Evolutionary conservation across 1,140 invertebrate genomes (phyloP), one percentile per base, ranked within the genome.

Genomic region (Episyrphus balteatus): DNA sequence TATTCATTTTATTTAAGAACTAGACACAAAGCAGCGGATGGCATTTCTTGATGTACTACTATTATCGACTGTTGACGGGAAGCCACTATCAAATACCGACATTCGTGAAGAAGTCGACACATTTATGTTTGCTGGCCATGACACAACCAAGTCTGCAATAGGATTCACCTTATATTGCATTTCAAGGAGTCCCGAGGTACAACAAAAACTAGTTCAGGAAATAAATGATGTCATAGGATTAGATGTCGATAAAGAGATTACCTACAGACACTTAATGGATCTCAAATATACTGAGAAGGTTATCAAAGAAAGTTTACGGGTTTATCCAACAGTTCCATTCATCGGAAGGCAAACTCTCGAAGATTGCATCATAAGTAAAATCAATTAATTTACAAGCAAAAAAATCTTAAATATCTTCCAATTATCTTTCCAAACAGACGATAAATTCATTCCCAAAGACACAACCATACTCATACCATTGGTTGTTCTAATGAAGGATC

Each of bases 41-140:
- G 83, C 83, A 7, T 86, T 91, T 64, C 70, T 91, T 54, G 87
- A 91, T 70, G 66, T 88, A 37, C 61, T 91, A 9, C 67, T 91
- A 5, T 69, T 82, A 55, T 71, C 75, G 33, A 74, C 73, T 47
- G 64, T 76, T 8, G 72, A 78, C 51, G 79, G 74, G 5, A 59
- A 67, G 33, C 63, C 66, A 33, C 69, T 88, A 32, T 75, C 72
- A 12, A 71, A 83, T 54, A 65, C 74, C 12, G 81, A 83, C 54
- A 81, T 90, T 13, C 67, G 77, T 46, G 79, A 84, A 68, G 80
- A 84, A 72, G 81, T 84, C 1, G 78, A 83, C 51, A 86, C 83
- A 1, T 86, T 86, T 52, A 81, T 85, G 76, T 85, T 85, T 62
- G 83, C 80, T 71, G 86, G 61, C 40, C 54, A 63, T 30, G 61